phyloP scores from a whole-genome alignment of 1,140 invertebrate genomes.

The Choristoneura fumiferana region DNA sequence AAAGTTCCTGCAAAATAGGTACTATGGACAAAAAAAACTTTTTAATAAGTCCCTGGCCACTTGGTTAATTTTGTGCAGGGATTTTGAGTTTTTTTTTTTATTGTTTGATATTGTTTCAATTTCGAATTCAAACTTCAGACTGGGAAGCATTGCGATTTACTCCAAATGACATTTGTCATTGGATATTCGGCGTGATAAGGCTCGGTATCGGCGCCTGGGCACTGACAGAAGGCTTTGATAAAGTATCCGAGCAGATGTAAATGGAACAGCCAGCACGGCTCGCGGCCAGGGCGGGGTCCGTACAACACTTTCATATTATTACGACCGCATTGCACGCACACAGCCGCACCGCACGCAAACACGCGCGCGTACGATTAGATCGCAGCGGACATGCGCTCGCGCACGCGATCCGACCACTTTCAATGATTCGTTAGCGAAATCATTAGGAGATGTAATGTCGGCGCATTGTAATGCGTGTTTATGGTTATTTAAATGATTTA shows the following conservation, averaged over 20 bases:
- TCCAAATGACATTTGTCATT: slow-evolving; percentile 8
- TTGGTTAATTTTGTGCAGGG: too few species aligned
- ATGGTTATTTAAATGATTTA: slow-evolving; percentile 78
- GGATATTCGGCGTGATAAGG: slow-evolving; percentile 33
- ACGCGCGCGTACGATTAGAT: slow-evolving; percentile 50
- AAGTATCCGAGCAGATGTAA: slow-evolving; percentile 75
- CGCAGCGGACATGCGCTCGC: slow-evolving; percentile 49
- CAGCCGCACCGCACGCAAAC: slow-evolving; percentile 35
- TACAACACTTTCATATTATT: slow-evolving; percentile 77
- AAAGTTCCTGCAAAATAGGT: too few species aligned
- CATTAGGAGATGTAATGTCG: slow-evolving; percentile 77
- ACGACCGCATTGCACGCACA: slow-evolving; percentile 70
- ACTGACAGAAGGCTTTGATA: slow-evolving; percentile 71
- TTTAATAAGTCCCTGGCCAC: too few species aligned
- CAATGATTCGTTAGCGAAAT: slow-evolving; percentile 78
- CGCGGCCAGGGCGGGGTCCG: slow-evolving; percentile 72
- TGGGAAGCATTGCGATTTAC: too few species aligned
- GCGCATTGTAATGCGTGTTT: slow-evolving; percentile 76
- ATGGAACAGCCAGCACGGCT: slow-evolving; percentile 63
- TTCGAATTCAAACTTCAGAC: too few species aligned
- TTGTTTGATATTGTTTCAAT: too few species aligned
- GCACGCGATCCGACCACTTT: slow-evolving; percentile 74
- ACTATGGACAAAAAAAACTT: too few species aligned
- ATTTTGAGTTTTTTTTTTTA: too few species aligned
- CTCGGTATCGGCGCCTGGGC: slow-evolving; percentile 37